Base-by-base conservation (phyloP, 2,888 invertebrate species). In the Lissocephala sabroskyi region DNA sequence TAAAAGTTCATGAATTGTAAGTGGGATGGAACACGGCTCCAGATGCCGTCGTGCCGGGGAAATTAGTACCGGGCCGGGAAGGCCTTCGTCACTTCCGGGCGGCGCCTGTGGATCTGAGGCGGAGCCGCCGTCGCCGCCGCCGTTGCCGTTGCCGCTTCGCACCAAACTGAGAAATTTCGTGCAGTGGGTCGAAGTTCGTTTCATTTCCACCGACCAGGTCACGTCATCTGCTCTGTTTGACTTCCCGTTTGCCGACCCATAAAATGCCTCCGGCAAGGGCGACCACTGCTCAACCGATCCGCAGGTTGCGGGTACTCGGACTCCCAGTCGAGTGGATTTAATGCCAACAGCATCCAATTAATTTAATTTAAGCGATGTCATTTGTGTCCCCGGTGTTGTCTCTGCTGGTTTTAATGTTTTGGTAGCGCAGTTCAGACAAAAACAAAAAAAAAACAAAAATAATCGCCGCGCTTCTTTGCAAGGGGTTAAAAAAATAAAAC, bases 101-200 rank as follows among this genome's bases (percentile, higher is more conserved):
- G 77, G 68, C 68, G 68, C 77, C n/a, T n/a, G n/a, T n/a, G n/a
- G n/a, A n/a, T n/a, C n/a, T n/a, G n/a, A 16, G 23, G 3, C 23
- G 58, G 40, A 41, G 55, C 47, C 53, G 53, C 45, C 40, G 39
- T 37, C n/a, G n/a, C n/a, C n/a, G n/a, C n/a, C n/a, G n/a, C n/a
- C n/a, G 40, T n/a, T 32, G 48, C 58, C 71, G 56, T 65, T 61
- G 49, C 17, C 56, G 41, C 23, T 70, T 70, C 75, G 75, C 78
- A 70, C 68, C 74, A 49, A 43, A 62, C 60, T 70, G 68, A 65
- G 71, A 77, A 58, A 60, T 74, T 70, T 77, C 75, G 56, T 70
- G n/a, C n/a, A n/a, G n/a, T n/a, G 53, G 54, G 66, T 70, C 45
- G 56, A n/a, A n/a, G n/a, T n/a, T n/a, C n/a, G n/a, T 58, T 51